phyloP scores from a whole-genome alignment of 2,113 vertebrate species.

The Copsychus sechellarum region DNA sequence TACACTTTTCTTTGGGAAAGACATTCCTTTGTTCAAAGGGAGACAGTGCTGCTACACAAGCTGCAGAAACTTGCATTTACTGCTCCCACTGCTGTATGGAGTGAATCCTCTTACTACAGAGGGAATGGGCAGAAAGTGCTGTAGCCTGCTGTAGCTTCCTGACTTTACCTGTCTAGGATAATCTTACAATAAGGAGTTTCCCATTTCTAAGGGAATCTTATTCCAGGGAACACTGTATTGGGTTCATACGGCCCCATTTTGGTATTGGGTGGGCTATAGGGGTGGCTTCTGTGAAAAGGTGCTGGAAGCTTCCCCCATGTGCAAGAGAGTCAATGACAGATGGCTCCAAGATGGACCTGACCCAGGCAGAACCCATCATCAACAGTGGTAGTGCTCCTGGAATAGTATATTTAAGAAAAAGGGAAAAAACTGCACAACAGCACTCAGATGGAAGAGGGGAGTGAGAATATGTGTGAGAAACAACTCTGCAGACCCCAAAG shows the following conservation, averaged over 20 bases:
- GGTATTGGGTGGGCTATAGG: background rate
- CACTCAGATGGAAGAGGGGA: background rate
- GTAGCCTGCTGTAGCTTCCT: background rate
- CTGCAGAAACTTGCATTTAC: background rate
- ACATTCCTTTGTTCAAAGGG: background rate
- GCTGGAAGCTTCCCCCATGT: background rate
- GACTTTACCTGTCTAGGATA: background rate
- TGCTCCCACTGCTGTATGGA: background rate
- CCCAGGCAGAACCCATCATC: background rate
- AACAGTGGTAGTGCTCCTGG: background rate
- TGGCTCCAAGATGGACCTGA: background rate
- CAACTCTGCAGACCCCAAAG: background rate
- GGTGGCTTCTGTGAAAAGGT: background rate
- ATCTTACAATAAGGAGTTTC: background rate
- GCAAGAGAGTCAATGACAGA: background rate
- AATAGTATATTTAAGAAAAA: background rate
- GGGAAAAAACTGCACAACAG: background rate
- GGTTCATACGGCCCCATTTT: background rate
- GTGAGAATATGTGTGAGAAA: background rate
- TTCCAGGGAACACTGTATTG: background rate
- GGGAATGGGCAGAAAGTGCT: background rate
- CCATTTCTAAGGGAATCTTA: background rate
- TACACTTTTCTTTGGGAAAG: background rate
- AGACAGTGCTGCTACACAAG: background rate
- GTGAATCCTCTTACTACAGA: background rate